Base-by-base conservation (phyloP, 2,888 invertebrate genomes). In the Metalampra italica region DNA sequence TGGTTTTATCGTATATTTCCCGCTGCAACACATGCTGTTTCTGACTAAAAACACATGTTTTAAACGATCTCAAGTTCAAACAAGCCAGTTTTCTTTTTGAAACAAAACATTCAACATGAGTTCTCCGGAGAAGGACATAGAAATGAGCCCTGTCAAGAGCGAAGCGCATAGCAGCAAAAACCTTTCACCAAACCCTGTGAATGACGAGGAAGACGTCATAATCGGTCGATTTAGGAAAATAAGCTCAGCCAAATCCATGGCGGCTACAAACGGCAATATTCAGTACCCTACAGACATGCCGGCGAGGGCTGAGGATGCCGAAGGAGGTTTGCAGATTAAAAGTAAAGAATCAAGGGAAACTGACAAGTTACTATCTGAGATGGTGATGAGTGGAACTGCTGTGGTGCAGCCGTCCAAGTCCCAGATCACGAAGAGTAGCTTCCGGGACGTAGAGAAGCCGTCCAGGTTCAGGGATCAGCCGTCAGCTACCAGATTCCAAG, bases 401-500 rank as follows among this genome's bases (percentile, higher is more conserved):
- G 11, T 70, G 8, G 56, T 72, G 14, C 69, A 68, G n/a, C 55
- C 69, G 1, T 37, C 59, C 4, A 72, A 61, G 49, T 73, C 76
- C 1, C 75, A 78, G 0, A 62, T 82, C 14, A 91, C 92, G 4
- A 92, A 92, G 66, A 92, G 92, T 66, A 92, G 92, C 70, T 92
- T 92, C 66, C 88, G 92, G 41, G 91, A 92, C 68, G 64, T 85
- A 5, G 92, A 92, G 62, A 92, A 92, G 68, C 92, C 92, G 0
- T 91, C 92, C 0, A 78, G 92, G 51, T 92, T 92, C 58, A 92
- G 86, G 66, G 92, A 92, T 61, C 87, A 85, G 37, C 91, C 91
- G 3, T 91, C 92, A 15, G 89, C 91, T 30, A 92, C 92, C 8
- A 88, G 92, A 53, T 92, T 92, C 68, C 92, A 92, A 86, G 92